Evolutionary conservation across 1,140 invertebrate species (phyloP), one percentile per base, ranked within the genome.

Genomic region (Scaptomyza graminum): DNA sequence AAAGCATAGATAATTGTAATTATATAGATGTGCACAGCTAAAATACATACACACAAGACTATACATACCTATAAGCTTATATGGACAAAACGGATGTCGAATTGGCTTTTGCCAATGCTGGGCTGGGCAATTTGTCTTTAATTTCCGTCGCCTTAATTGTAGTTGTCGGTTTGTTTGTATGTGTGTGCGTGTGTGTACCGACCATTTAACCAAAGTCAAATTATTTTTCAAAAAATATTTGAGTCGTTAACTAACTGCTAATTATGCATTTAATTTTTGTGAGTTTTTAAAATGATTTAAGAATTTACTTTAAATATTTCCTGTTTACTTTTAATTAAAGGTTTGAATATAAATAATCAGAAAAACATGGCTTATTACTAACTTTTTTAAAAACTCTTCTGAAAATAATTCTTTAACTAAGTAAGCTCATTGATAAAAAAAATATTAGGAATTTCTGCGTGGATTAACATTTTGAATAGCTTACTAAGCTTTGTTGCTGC

Each of bases 1-100:
- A 88, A 88, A 69, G 62, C 69, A 61, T 31, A 70, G 64, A 63
- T 47, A 55, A 57, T 60, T 46, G 18, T 81, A 87, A 81, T 87
- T 85, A 76, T 69, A 74, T 59, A 54, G 47, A 37, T 55, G 37
- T 41, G 22, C 16, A 43, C 51, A 51, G 6, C 0, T 31, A 3
- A 31, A 16, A 28, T 28, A 54, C 28, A 41, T 25, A 41, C n/a
- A 47, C n/a, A n/a, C n/a, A n/a, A n/a, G n/a, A n/a, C n/a, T n/a
- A 28, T 28, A 54, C 28, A 41, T 25, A 41, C n/a, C 37, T 8
- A 16, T 25, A 28, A 28, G 25, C 18, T 4, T 31, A 31, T 60
- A 15, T 60, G 16, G 25, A 3, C 11, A 59, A 74, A 69, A 46
- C 70, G 70, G 70, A 74, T 74, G 57, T 69, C 15, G 50, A 34